A percentile compares a stretch with the other conserved stretches of the same genome.
Evolutionary conservation across 1,140 invertebrate species (phyloP).

Genomic region (Pectinophora gossypiella): DNA sequence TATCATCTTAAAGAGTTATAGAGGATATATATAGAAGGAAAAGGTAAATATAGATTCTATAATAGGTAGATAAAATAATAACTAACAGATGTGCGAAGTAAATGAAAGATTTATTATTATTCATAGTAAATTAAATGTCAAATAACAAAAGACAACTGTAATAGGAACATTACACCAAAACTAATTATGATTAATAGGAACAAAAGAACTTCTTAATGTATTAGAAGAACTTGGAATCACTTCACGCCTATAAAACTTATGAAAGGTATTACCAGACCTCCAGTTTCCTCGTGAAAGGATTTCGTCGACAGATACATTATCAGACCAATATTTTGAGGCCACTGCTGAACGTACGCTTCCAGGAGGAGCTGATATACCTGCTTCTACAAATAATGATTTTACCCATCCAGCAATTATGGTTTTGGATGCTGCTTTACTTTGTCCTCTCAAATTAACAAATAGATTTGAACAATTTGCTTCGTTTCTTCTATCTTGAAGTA

Average conservation of each 20-base stretch:
- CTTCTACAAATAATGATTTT: background rate
- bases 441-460: background rate
- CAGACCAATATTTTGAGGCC: background rate
- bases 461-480: background rate
- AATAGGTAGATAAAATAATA: too few relatives aligned
- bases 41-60: too few relatives aligned
- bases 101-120: too few relatives aligned
- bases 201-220: too few relatives aligned
- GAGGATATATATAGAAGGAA: too few relatives aligned
- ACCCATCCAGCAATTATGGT: background rate
- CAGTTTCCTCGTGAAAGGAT: background rate
- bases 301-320: background rate
- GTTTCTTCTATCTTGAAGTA: background rate
- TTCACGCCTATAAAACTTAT: background rate
- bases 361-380: background rate
- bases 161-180: too few relatives aligned
- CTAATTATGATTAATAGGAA: too few relatives aligned
- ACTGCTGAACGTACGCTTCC: conserved; percentile 1
- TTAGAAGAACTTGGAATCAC: too few relatives aligned
- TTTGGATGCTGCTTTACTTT: background rate
- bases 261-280: background rate
- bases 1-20: too few relatives aligned
- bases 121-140: too few relatives aligned
- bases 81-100: too few relatives aligned
- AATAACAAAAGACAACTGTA: too few relatives aligned